Evolutionary conservation across 2,888 invertebrate species (phyloP).

Genomic region (Allacma fusca): DNA sequence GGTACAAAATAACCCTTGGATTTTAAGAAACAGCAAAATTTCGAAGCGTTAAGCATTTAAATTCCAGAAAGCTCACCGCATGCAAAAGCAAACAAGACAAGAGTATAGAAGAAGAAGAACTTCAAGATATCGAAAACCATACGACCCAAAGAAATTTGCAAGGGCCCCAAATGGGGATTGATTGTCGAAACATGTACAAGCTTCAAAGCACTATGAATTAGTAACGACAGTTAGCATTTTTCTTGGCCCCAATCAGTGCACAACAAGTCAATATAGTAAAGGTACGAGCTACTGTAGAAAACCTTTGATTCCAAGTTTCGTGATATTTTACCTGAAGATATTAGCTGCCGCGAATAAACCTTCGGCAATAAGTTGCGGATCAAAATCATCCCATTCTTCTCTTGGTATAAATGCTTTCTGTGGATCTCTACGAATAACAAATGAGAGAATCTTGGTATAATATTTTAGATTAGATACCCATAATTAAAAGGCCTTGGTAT

Average conservation of each 20-base stretch:
- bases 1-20: too few species aligned
- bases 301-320: background rate
- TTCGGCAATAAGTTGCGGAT: constrained; percentile 95
- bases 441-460: background rate
- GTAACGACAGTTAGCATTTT: too few species aligned
- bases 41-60: background rate
- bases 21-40: background rate
- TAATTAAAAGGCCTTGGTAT: too few species aligned
- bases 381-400: constrained; percentile 97
- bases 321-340: constrained; percentile 81
- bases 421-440: constrained; percentile 65
- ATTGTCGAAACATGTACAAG: constrained; percentile 91
- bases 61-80: constrained; percentile 66
- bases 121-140: constrained; percentile 92
- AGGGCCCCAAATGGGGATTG: constrained; percentile 89
- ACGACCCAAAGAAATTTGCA: constrained; percentile 88
- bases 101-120: constrained; percentile 76
- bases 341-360: constrained; percentile 99
- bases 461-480: too few species aligned
- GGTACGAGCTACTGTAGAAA: too few species aligned
- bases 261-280: too few species aligned
- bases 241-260: background rate
- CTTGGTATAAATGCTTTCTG: constrained; percentile 71
- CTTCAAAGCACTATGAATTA: constrained; percentile 80
- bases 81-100: constrained; percentile 71